Base-by-base conservation (phyloP, 2,797 vertebrate genomes). In the Takifugu rubripes region DNA sequence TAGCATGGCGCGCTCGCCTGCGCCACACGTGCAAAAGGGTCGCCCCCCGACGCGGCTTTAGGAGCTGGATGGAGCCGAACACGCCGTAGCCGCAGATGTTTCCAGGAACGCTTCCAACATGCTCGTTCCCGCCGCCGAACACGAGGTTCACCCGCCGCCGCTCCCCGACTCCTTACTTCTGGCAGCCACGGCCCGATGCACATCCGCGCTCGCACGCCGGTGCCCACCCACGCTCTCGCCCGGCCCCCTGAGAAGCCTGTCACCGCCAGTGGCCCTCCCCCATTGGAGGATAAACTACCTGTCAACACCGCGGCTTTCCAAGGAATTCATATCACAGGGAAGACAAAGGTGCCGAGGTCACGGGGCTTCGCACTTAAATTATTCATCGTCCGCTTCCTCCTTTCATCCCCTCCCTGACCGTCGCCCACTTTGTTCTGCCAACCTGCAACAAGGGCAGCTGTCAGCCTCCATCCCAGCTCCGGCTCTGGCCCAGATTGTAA, bases 261-360 rank as follows among this genome's bases (percentile, higher is more conserved):
- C 86, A 84, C 71, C 70, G 83, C 82, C 83, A 89, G 84, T 81
- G 80, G 82, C 84, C 88, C 79, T 82, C 83, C 84, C 85, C 84
- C 86, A 85, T 29, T 63, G 77, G 73, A 86, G 90, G 88, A 90
- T 90, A 88, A 91, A 90, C 82, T 89, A 88, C 84, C 88, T 89
- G 90, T 90, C 90, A 90, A 40, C 71, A 46, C 72, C 54, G 76
- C 78, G 72, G 87, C 84, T 91, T 87, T 81, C 83, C 87, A 77
- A 76, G 79, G 84, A 91, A 91, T 91, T 91, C 87, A 89, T 91
- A 91, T 89, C 87, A 84, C 84, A 89, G 86, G 79, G 79, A 84
- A 89, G 17, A 48, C 90, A 89, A 83, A 83, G 82, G 83, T 79
- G 84, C 74, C 49, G 75, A 87, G 90, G 90, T 91, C 88, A 85